Evolutionary conservation across 2,113 vertebrate species (phyloP), one percentile per base, ranked within the genome.

Genomic region (Lagopus leucura): DNA sequence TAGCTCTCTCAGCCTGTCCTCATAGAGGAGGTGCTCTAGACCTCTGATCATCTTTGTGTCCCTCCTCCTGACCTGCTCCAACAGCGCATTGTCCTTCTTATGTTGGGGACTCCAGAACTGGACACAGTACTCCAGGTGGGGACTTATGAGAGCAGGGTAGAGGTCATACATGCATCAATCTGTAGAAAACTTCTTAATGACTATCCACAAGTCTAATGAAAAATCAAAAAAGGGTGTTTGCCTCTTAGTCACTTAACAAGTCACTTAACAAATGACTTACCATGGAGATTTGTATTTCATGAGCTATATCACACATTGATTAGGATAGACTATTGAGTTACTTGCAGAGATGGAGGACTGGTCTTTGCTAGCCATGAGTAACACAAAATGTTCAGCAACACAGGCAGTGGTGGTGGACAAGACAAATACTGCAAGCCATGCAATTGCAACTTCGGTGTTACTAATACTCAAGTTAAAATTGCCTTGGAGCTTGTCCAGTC

Each of bases 291-390:
- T 54, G 1, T 8, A 36, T 45, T 60, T 82, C 11, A 27, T n/a
- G 11, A 55, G 8, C 12, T 79, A 61, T 36, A 12, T 58, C 6
- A 10, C 12, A 36, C 1, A 42, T 7, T 5, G 11, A 5, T 25
- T 38, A 60, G 17, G 7, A 75, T 11, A 54, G 28, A 36, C 0
- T 4, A 10, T 28, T 77, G 5, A 2, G 34, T 25, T 38, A n/a
- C 4, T 3, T 12, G 11, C 12, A 80, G 54, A 50, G 8, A 13
- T 38, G n/a, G 10, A 82, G 16, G 80, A 10, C 1, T 0, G 1
- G 45, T 5, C 13, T 65, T n/a, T 63, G 2, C 63, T 47, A 64
- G 14, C 2, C 34, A 54, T 1, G 5, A 58, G 19, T 42, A 75
- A 52, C 10, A 16, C 13, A 76, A 54, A 82, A 64, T 2, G 3